Conservation (phyloP, 2,888 invertebrate species). For the Zelleria hepariella region DNA sequence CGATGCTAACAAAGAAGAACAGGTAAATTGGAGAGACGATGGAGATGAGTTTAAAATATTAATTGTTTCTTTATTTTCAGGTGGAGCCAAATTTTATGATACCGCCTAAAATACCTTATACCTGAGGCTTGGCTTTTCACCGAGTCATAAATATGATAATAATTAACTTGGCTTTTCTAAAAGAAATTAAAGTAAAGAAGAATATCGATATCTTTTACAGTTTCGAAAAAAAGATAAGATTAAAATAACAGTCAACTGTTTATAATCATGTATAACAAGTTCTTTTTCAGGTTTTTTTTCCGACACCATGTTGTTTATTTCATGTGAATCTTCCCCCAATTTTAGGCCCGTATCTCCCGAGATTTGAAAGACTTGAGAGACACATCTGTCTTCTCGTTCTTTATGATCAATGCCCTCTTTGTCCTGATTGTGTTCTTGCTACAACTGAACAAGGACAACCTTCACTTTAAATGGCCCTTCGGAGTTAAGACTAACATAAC, state of each 20-base stretch:
- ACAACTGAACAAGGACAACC: conserved; percentile 97
- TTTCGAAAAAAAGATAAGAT: too few species aligned
- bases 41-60: neutral
- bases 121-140: too few species aligned
- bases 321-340: conserved; percentile 51
- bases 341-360: conserved; percentile 90
- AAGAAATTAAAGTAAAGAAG: too few species aligned
- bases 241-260: too few species aligned
- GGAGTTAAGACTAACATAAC: conserved; percentile 95
- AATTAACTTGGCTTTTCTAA: neutral
- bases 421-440: conserved; percentile 98
- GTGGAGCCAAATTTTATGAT: too few species aligned
- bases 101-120: too few species aligned
- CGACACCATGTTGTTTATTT: conserved; percentile 15
- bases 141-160: too few species aligned
- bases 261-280: neutral
- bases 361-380: conserved; percentile 96
- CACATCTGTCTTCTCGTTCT: conserved; percentile 95
- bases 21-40: conserved; percentile 71
- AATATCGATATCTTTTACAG: too few species aligned
- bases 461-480: conserved; percentile 97
- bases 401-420: conserved; percentile 99
- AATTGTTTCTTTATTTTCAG: neutral
- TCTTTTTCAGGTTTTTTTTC: conserved; percentile 16
- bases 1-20: conserved; percentile 91